Conservation (phyloP, 2,888 invertebrate species). For the Oasisia sp. region DNA sequence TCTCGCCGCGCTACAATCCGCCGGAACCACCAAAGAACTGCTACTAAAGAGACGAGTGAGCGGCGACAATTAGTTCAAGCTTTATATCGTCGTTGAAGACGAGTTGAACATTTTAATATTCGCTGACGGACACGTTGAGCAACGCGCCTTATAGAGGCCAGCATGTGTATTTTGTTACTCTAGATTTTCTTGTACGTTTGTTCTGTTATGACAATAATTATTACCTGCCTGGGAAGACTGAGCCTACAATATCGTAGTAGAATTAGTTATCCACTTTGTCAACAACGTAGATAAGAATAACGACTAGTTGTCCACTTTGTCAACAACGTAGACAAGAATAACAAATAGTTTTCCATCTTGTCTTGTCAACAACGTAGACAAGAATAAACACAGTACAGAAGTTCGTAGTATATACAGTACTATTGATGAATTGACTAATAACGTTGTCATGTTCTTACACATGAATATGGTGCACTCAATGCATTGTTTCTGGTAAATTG, state of each 20-base stretch:
- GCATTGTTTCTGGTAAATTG: neutral
- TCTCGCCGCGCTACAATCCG: constrained; percentile 14
- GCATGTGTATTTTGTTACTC: constrained; percentile 1
- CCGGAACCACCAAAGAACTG: constrained; percentile 18
- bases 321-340: too few species aligned
- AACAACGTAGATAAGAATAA: too few species aligned
- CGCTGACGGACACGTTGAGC: neutral
- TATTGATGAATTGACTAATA: neutral
- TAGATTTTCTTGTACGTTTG: constrained; percentile 5
- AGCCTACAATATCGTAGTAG: neutral
- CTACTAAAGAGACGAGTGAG: neutral
- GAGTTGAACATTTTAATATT: constrained; percentile 13
- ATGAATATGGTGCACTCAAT: neutral
- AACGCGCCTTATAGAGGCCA: neutral
- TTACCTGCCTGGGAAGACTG: neutral
- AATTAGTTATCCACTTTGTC: neutral
- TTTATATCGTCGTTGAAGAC: neutral
- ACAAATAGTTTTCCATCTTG: too few species aligned
- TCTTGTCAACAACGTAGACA: too few species aligned
- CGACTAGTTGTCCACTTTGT: too few species aligned
- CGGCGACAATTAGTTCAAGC: neutral
- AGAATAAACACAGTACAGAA: too few species aligned
- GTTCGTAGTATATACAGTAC: neutral
- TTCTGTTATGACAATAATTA: constrained; percentile 7
- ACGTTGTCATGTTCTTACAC: neutral